phyloP scores from a whole-genome alignment of 2,888 invertebrate genomes.

The Mystacides longicornis region DNA sequence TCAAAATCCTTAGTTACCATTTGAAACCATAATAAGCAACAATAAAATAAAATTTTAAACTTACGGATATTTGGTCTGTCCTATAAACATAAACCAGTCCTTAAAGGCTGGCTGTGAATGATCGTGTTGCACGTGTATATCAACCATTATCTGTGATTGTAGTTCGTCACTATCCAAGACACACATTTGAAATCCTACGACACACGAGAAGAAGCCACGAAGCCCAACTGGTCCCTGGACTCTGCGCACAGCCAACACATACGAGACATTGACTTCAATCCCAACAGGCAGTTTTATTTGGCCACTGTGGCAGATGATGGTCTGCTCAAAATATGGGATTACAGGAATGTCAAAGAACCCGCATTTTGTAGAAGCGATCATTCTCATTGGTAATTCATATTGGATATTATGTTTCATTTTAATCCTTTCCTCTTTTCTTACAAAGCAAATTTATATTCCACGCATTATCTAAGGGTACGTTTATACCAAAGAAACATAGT shows the following conservation, averaged over 20 bases:
- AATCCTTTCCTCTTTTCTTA: too few species aligned
- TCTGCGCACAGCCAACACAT: slow-evolving; percentile 84
- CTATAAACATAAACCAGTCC: too few species aligned
- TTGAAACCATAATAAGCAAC: too few species aligned
- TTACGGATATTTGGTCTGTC: too few species aligned
- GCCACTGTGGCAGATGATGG: slow-evolving; percentile 96
- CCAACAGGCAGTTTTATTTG: slow-evolving; percentile 92
- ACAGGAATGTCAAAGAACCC: slow-evolving; percentile 70
- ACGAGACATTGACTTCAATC: slow-evolving; percentile 92
- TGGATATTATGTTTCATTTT: too few species aligned
- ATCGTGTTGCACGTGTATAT: too few species aligned
- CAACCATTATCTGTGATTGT: slow-evolving; percentile 29
- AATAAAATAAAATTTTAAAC: too few species aligned
- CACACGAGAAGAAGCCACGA: slow-evolving; percentile 64
- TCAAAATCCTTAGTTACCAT: too few species aligned
- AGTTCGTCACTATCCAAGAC: slow-evolving; percentile 82
- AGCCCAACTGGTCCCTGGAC: slow-evolving; percentile 74
- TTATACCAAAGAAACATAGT: too few species aligned
- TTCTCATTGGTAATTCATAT: slow-evolving; percentile 78
- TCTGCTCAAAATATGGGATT: slow-evolving; percentile 93
- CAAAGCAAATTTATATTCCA: too few species aligned
- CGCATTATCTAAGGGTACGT: too few species aligned
- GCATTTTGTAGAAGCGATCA: slow-evolving; percentile 76
- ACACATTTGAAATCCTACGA: slow-evolving; percentile 84
- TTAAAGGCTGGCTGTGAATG: too few species aligned